Evolutionary conservation across 1,140 invertebrate genomes (phyloP).

Genomic region (Papilio polyxenes): DNA sequence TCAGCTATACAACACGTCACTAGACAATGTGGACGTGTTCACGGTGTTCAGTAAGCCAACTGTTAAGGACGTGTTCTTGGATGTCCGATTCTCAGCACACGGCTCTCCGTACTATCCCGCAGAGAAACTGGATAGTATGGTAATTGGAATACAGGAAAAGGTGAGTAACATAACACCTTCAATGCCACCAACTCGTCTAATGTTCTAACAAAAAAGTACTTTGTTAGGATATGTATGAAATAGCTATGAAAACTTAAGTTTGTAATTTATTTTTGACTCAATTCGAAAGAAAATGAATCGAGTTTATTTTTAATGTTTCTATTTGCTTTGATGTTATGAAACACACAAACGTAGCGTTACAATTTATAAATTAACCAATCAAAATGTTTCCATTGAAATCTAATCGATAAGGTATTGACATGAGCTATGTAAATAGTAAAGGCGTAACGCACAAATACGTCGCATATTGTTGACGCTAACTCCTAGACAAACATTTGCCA

Average conservation of each 20-base stretch:
- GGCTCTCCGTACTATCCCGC: slow-evolving; percentile 94
- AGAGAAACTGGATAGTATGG: slow-evolving; percentile 91
- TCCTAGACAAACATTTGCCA: slow-evolving; percentile 13
- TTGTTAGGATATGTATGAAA: no score
- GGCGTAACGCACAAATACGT: slow-evolving; percentile 18
- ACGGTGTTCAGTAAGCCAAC: slow-evolving; percentile 89
- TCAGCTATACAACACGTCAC: slow-evolving; percentile 87
- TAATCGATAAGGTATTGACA: neutral
- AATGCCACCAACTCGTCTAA: no score
- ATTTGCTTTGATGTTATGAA: neutral
- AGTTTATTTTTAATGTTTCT: neutral
- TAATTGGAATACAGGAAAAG: slow-evolving; percentile 84
- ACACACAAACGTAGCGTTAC: neutral
- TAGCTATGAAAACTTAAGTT: no score
- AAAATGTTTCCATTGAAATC: neutral
- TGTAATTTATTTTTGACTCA: neutral
- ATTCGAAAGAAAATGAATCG: no score
- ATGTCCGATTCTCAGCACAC: slow-evolving; percentile 95
- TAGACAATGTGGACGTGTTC: slow-evolving; percentile 95
- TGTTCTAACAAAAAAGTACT: no score
- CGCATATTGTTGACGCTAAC: slow-evolving; percentile 16
- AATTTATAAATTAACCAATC: neutral
- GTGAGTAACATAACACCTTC: slow-evolving; percentile 65
- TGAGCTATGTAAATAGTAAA: slow-evolving; percentile 6
- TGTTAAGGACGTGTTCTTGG: slow-evolving; percentile 84